Base-by-base conservation (phyloP, 2,888 invertebrate species). In the Eurois occulta region DNA sequence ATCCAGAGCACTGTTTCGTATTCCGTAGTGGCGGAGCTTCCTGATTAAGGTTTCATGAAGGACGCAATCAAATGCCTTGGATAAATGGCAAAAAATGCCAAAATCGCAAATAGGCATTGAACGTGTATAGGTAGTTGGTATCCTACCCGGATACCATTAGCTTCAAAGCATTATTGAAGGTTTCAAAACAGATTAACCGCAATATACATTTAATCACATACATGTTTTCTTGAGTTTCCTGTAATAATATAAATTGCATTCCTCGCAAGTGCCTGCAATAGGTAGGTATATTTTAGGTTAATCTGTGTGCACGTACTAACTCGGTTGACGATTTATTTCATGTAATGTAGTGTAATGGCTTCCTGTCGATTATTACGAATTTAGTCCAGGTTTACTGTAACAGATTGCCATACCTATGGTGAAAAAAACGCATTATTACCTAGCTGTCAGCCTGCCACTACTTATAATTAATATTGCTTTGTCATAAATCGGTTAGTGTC, bases 251-350 rank as follows among this genome's bases (percentile, higher is more conserved):
- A 75, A 77, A 71, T 67, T 75, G 55, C 76, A 67, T 80, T 80
- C 75, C 64, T 60, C 41, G 28, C 46, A 16, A 55, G 52, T 66
- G 72, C 66, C 66, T 83, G 78, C 83, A 73, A 77, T 77, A 65
- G n/a, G n/a, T 65, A 65, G n/a, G n/a, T 24, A 55, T 66, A 70
- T 78, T 82, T 77, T 76, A 83, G 83, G 69, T 80, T 77, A 70
- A 77, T 79, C 74, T 80, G 10, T 43, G 48, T 18, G 55, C 48
- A 32, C 11, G 21, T 41, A 41, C n/a, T 62, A 32, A 58, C 80
- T 65, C 24, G 24, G 48, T 65, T 66, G 38, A 70, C 16, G 64
- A 62, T 69, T 64, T 55, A 64, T 75, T 70, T 76, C 58, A 67
- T 52, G 28, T 60, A 41, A 48, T 76, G 18, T 46, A 62, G 46